These are phyloP conservation scores for Spea multiplicata DNA, from an alignment of 2,113 vertebrate species.

Conservation along the genomic window DNA sequence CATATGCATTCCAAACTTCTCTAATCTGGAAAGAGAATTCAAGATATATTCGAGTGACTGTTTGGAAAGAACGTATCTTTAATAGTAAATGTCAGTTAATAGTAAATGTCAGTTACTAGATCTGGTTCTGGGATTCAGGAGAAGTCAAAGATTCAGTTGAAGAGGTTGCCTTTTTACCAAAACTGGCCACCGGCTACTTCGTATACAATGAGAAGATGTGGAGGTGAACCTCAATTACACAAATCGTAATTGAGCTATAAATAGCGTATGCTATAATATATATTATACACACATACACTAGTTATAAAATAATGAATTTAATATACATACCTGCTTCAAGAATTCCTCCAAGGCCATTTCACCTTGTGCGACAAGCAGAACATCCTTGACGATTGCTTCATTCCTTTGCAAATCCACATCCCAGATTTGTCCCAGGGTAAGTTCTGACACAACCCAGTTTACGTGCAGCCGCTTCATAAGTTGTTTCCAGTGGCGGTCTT, in stretches of 20 bases:
- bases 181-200: too few relatives aligned
- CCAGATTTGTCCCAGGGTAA: slow-evolving; percentile 96
- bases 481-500: slow-evolving; percentile 98
- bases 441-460: slow-evolving; percentile 93
- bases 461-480: slow-evolving; percentile 96
- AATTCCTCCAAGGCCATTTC: slow-evolving; percentile 98
- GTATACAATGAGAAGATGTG: too few relatives aligned
- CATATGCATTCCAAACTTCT: slow-evolving; percentile 96
- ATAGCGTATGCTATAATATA: too few relatives aligned
- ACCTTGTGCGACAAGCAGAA: slow-evolving; percentile 93
- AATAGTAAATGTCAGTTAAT: too few relatives aligned
- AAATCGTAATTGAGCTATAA: too few relatives aligned
- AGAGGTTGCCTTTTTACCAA: too few relatives aligned
- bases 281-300: background rate
- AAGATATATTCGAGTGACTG: too few relatives aligned
- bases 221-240: too few relatives aligned
- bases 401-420: slow-evolving; percentile 95
- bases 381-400: slow-evolving; percentile 94
- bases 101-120: too few relatives aligned
- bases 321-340: slow-evolving; percentile 82
- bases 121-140: too few relatives aligned
- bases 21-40: slow-evolving; percentile 73
- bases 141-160: too few relatives aligned
- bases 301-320: background rate
- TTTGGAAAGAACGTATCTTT: too few relatives aligned